Evolutionary conservation across 2,888 invertebrate species (phyloP).

Genomic region (Spisula subtruncata): DNA sequence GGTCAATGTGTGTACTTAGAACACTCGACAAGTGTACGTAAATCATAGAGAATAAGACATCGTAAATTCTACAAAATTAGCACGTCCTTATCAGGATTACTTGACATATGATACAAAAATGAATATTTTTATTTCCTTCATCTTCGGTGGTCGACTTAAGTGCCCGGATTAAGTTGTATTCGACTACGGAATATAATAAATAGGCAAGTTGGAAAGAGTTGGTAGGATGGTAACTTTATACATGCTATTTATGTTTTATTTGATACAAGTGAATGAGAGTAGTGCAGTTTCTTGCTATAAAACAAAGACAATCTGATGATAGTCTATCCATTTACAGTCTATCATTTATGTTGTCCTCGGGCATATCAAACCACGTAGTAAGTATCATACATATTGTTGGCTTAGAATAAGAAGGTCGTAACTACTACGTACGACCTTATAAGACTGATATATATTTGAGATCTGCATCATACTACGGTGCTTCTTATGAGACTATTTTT

Average conservation of each 20-base stretch:
- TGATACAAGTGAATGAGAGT: neutral
- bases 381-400: too few species aligned
- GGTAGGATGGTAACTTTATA: neutral
- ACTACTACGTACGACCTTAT: too few species aligned
- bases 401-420: too few species aligned
- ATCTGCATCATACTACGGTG: too few species aligned
- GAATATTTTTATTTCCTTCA: neutral
- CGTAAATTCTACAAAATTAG: constrained; percentile 42
- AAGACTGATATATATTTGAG: too few species aligned
- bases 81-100: neutral
- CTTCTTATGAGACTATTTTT: too few species aligned
- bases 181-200: neutral
- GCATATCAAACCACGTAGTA: too few species aligned
- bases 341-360: too few species aligned
- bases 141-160: constrained; percentile 44
- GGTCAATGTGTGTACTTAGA: too few species aligned
- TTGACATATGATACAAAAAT: constrained; percentile 49
- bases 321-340: neutral
- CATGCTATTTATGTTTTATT: neutral
- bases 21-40: neutral
- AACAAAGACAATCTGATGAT: neutral
- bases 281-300: neutral
- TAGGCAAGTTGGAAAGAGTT: constrained; percentile 4
- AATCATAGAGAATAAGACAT: constrained; percentile 32
- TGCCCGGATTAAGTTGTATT: neutral